Conservation (phyloP, 2,113 vertebrate genomes). For the Paralichthys olivaceus region DNA sequence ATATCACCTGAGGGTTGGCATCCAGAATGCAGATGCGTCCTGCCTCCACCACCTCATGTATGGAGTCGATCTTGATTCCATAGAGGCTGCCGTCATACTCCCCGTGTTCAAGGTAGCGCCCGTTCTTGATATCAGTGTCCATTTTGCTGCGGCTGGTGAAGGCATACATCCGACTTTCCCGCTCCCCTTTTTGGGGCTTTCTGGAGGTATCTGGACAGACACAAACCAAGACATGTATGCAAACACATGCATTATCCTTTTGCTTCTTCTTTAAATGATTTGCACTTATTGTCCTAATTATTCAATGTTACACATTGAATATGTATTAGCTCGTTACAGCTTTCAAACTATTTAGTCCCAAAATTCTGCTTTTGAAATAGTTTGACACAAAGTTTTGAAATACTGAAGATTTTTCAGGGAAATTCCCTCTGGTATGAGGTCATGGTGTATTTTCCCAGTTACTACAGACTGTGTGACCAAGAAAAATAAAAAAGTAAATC, state of each 20-base stretch:
- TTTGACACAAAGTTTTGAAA: too few species aligned
- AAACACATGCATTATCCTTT: not conserved
- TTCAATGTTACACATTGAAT: not conserved
- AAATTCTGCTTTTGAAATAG: not conserved
- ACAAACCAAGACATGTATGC: not conserved
- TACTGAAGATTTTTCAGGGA: too few species aligned
- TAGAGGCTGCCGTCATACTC: slow-evolving; percentile 96
- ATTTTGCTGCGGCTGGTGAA: slow-evolving; percentile 93
- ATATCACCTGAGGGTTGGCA: slow-evolving; percentile 91
- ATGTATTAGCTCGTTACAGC: not conserved
- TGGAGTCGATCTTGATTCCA: slow-evolving; percentile 93
- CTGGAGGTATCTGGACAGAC: slow-evolving; percentile 88
- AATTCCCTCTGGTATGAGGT: not conserved
- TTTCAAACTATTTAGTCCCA: not conserved
- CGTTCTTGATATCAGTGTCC: slow-evolving; percentile 92
- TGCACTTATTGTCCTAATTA: not conserved
- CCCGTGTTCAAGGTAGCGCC: slow-evolving; percentile 92
- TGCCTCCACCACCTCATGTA: slow-evolving; percentile 91
- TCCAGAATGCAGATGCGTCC: slow-evolving; percentile 95
- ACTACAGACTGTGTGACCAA: not conserved
- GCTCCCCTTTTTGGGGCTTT: slow-evolving; percentile 89
- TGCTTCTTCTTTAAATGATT: not conserved
- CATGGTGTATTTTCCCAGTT: not conserved
- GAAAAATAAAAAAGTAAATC: too few species aligned
- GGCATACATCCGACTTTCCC: slow-evolving; percentile 89